Evolutionary conservation across 1,140 invertebrate genomes (phyloP).

Genomic region (Drosophila biarmipes): DNA sequence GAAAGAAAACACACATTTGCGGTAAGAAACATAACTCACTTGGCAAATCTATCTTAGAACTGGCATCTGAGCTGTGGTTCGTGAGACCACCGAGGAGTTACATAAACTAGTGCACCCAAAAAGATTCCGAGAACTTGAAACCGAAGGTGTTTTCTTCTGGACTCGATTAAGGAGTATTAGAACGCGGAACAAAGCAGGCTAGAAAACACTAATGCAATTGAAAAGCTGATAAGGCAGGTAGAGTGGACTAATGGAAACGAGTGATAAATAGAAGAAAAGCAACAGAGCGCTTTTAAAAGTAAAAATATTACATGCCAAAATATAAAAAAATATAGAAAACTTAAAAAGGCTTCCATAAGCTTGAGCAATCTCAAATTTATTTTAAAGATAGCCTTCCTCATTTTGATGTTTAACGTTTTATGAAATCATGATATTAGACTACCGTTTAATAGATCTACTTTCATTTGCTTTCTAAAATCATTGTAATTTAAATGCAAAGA

Average conservation of each 20-base stretch:
- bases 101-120: conserved; percentile 32
- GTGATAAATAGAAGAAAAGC: conserved; percentile 16
- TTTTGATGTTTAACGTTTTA: too few relatives aligned
- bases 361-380: not conserved
- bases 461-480: not conserved
- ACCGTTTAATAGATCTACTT: conserved; percentile 1
- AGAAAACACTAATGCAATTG: conserved; percentile 28
- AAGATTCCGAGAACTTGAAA: conserved; percentile 10
- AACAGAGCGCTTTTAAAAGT: not conserved
- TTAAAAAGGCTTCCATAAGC: too few relatives aligned
- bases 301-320: not conserved
- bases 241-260: conserved; percentile 19
- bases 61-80: conserved; percentile 25
- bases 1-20: conserved; percentile 31
- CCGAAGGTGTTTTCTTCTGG: conserved; percentile 27
- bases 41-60: conserved; percentile 23
- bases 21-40: conserved; percentile 42
- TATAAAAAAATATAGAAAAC: not conserved
- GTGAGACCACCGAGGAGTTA: conserved; percentile 24
- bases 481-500: conserved; percentile 1
- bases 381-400: not conserved
- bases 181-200: conserved; percentile 42
- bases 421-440: not conserved
- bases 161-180: conserved; percentile 38
- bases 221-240: conserved; percentile 37